Conservation (phyloP, 2,797 vertebrate species). For the Brachyrhaphis roseni region DNA sequence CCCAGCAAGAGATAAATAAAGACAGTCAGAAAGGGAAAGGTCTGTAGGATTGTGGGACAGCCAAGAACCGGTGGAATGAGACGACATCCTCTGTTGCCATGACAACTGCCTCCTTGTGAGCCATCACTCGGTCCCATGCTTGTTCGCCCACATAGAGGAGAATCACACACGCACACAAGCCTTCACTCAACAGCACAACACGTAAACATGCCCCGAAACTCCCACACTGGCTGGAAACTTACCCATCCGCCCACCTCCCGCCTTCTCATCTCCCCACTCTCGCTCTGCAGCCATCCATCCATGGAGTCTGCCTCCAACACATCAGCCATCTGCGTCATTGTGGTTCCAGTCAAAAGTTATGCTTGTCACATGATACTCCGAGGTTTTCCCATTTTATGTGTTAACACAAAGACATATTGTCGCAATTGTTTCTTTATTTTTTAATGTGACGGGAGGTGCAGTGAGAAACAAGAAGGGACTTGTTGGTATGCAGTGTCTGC, state of each 20-base stretch:
- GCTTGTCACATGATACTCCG: background rate
- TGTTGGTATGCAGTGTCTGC: conserved; percentile 34
- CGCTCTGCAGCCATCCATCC: conserved; percentile 17
- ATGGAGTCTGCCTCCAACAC: conserved; percentile 17
- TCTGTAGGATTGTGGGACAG: conserved; percentile 65
- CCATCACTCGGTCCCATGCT: conserved; percentile 63
- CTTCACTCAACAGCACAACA: conserved; percentile 26
- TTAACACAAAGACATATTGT: background rate
- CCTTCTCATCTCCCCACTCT: conserved; percentile 38
- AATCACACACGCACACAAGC: conserved; percentile 28
- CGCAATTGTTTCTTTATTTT: background rate
- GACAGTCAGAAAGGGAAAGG: conserved; percentile 12
- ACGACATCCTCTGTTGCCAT: conserved; percentile 78
- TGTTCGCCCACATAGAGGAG: conserved; percentile 55
- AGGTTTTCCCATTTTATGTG: background rate
- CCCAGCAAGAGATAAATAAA: conserved; percentile 9
- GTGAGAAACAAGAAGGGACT: conserved; percentile 8
- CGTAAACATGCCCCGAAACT: conserved; percentile 63
- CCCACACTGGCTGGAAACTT: conserved; percentile 63
- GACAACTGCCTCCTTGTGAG: conserved; percentile 73
- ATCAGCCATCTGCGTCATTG: background rate
- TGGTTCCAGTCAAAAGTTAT: background rate
- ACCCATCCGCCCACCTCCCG: conserved; percentile 46
- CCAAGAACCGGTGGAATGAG: conserved; percentile 57
- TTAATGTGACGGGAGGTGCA: background rate